Base-by-base conservation (phyloP, 2,113 vertebrate species). In the Atlantisia rogersi region DNA sequence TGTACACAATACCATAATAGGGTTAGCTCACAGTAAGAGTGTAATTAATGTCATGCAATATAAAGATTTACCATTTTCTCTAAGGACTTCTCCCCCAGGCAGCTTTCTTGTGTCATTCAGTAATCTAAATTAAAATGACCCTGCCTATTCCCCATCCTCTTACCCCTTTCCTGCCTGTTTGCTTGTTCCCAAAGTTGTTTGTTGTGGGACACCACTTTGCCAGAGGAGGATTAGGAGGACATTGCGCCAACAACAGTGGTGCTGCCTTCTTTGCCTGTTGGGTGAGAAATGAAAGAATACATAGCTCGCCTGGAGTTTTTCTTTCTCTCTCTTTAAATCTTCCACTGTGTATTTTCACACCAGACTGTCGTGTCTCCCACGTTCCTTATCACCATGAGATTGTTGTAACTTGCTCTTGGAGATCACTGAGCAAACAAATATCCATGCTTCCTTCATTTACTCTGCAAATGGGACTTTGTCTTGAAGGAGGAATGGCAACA, bases 41-140 rank as follows among this genome's bases (percentile, higher is more conserved):
- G 81, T 94, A 96, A 97, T 96, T 93, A 95, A 88, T 87, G 88
- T 91, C 78, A 88, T 68, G 88, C 73, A 84, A 68, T 74, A 92
- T 50, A 95, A 95, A 96, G 88, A 96, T 95, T 95, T 94, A 77
- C 83, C 86, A 83, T 95, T 94, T 97, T 95, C 88, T 95, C 81
- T 88, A 59, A 94, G 84, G 74, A 87, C 71, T 88, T 92, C 28
- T 89, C 58, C 88, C 68, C 55, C 74, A 64, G 81, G 90, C 92
- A 90, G 31, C 68, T 96, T 89, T 46, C 50, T 75, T 90, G 46
- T 0, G 0, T 88, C 73, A 82, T 31, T 86, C 31, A 25, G 29
- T 87, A 79, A 71, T 76, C 64, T 56, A 86, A 94, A 94, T 95
- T 92, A 71, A 83, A 92, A 90, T 44, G 1, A 64, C 42, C 77